Percentiles rank a stretch among this genome's conserved stretches.
Conservation (phyloP, 2,888 invertebrate genomes). For the Drosophila niveifrons region DNA sequence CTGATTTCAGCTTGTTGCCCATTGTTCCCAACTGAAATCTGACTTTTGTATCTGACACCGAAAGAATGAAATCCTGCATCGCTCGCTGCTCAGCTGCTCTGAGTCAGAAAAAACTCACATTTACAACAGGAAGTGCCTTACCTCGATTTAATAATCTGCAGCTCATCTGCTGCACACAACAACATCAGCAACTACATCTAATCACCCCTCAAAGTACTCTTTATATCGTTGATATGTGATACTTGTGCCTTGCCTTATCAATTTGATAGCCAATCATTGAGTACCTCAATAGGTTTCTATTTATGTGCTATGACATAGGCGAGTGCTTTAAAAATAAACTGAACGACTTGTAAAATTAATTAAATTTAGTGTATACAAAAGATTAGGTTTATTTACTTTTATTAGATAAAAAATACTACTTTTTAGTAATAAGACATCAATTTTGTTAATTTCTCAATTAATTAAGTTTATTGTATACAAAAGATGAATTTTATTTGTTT, state of each 20-base stretch:
- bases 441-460: no score
- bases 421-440: no score
- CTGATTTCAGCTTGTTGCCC: conserved; percentile 35
- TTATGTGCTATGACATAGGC: conserved; percentile 3
- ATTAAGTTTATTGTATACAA: no score
- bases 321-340: background rate
- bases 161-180: conserved; percentile 6
- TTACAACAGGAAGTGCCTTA: conserved; percentile 39
- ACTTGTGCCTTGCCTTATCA: conserved; percentile 14
- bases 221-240: background rate
- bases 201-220: background rate
- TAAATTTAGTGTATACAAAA: background rate
- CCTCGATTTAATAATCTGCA: conserved; percentile 21
- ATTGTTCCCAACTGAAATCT: conserved; percentile 50
- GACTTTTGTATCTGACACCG: conserved; percentile 33
- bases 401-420: no score
- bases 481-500: background rate
- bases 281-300: background rate
- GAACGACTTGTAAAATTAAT: conserved; percentile 3
- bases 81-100: conserved; percentile 47
- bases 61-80: conserved; percentile 1
- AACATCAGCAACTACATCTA: background rate
- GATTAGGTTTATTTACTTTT: background rate
- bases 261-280: conserved; percentile 15
- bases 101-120: background rate